Percentiles rank a stretch among this genome's conserved stretches.
phyloP scores from a whole-genome alignment of 1,140 invertebrate genomes.

The Hyposmocoma kahamanoa region DNA sequence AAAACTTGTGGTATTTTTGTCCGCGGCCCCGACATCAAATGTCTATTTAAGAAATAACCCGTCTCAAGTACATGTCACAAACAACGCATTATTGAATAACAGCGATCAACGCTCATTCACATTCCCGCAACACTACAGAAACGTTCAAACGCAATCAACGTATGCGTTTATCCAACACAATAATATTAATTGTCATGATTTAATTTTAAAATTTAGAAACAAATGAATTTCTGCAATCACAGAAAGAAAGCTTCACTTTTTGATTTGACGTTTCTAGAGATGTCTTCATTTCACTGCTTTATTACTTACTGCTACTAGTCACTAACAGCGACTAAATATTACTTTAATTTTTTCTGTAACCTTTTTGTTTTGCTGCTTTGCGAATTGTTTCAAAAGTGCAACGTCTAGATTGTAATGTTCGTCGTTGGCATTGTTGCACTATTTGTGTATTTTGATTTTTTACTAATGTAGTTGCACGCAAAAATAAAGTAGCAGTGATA shows the following conservation, averaged over 20 bases:
- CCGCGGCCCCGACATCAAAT: slow-evolving; percentile 62
- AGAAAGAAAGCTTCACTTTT: not conserved
- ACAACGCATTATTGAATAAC: slow-evolving; percentile 45
- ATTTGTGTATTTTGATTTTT: too few species aligned
- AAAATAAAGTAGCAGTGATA: too few species aligned
- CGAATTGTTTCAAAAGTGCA: too few species aligned
- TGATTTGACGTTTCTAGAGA: too few species aligned
- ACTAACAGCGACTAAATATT: too few species aligned
- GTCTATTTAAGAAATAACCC: slow-evolving; percentile 61
- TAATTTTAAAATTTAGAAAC: slow-evolving; percentile 42
- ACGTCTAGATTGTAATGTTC: too few species aligned
- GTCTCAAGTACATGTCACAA: slow-evolving; percentile 58
- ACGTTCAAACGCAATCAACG: slow-evolving; percentile 4
- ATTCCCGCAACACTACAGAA: slow-evolving; percentile 4
- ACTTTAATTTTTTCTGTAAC: too few species aligned
- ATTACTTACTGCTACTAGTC: too few species aligned
- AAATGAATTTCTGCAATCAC: slow-evolving; percentile 10
- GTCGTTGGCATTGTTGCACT: too few species aligned
- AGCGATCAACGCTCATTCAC: slow-evolving; percentile 14
- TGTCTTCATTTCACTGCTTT: too few species aligned
- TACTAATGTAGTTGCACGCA: too few species aligned
- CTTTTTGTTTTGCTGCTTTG: too few species aligned
- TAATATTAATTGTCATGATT: slow-evolving; percentile 40
- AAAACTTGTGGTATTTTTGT: slow-evolving; percentile 67
- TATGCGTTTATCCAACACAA: slow-evolving; percentile 26